Conservation (phyloP, 2,113 vertebrate genomes). For the Nibea coibor region DNA sequence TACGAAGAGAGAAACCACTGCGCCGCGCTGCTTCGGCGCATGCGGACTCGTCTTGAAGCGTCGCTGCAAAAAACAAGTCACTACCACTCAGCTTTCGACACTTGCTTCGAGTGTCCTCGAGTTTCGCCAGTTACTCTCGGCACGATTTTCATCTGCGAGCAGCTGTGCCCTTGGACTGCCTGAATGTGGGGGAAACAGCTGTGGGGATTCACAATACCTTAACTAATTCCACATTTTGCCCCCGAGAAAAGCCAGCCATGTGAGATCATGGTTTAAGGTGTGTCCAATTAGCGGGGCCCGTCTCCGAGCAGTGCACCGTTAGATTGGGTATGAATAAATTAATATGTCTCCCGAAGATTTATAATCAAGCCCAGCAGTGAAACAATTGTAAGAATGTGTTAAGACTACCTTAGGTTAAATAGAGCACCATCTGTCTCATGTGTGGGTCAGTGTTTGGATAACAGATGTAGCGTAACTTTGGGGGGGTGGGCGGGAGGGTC, state of each 20-base stretch:
- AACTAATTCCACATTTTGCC: constrained; percentile 79
- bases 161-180: constrained; percentile 80
- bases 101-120: constrained; percentile 29
- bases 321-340: not conserved
- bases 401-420: constrained; percentile 4
- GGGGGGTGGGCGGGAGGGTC: not conserved
- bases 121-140: constrained; percentile 29
- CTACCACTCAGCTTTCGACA: constrained; percentile 25
- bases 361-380: not conserved
- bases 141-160: constrained; percentile 68
- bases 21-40: not conserved
- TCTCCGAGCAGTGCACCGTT: constrained; percentile 19
- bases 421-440: not conserved
- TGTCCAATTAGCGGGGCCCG: constrained; percentile 71
- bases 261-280: constrained; percentile 80
- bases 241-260: constrained; percentile 70
- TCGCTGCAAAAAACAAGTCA: constrained; percentile 19
- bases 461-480: constrained; percentile 51
- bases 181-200: constrained; percentile 76
- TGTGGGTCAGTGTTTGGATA: constrained; percentile 45
- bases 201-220: constrained; percentile 80
- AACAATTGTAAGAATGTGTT: not conserved
- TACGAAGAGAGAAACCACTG: constrained; percentile 15
- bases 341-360: not conserved
- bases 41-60: constrained; percentile 5